phyloP scores from a whole-genome alignment of 2,797 vertebrate genomes.

The Karalla daura region DNA sequence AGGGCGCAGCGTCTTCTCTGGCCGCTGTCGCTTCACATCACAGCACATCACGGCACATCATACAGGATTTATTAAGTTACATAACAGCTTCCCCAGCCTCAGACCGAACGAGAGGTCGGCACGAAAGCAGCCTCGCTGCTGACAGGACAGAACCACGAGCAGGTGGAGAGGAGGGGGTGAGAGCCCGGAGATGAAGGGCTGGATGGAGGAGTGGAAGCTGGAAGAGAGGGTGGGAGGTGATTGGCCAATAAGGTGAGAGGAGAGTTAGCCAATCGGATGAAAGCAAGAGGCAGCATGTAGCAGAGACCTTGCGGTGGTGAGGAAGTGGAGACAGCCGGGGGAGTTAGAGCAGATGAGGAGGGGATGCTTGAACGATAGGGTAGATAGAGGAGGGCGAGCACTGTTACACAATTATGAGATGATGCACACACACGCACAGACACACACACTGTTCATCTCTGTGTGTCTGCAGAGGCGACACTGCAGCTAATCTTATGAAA shows the following conservation, averaged over 20 bases:
- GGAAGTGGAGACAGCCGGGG: background rate
- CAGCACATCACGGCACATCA: constrained; percentile 40
- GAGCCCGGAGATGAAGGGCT: background rate
- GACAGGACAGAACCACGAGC: constrained; percentile 21
- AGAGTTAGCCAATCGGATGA: constrained; percentile 22
- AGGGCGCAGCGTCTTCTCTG: background rate
- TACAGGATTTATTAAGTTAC: constrained; percentile 60
- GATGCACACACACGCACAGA: background rate
- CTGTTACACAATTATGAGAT: background rate
- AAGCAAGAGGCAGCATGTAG: background rate
- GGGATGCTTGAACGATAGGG: background rate
- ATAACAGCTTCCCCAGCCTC: constrained; percentile 31
- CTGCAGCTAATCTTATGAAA: constrained; percentile 20
- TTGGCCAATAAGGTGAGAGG: constrained; percentile 14
- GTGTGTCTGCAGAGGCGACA: constrained; percentile 26
- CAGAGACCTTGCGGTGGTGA: background rate
- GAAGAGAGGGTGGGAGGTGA: background rate
- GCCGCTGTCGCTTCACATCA: constrained; percentile 28
- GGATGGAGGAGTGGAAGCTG: background rate
- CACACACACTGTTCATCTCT: background rate
- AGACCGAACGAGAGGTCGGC: constrained; percentile 3
- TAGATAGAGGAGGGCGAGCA: background rate
- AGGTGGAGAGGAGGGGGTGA: background rate
- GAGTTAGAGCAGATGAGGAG: background rate
- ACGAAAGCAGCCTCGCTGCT: constrained; percentile 41